Percentiles rank a stretch among this genome's conserved stretches.
These are phyloP conservation scores for Dryobotodes eremita DNA, from an alignment of 2,888 invertebrate genomes.

Conservation along the genomic window DNA sequence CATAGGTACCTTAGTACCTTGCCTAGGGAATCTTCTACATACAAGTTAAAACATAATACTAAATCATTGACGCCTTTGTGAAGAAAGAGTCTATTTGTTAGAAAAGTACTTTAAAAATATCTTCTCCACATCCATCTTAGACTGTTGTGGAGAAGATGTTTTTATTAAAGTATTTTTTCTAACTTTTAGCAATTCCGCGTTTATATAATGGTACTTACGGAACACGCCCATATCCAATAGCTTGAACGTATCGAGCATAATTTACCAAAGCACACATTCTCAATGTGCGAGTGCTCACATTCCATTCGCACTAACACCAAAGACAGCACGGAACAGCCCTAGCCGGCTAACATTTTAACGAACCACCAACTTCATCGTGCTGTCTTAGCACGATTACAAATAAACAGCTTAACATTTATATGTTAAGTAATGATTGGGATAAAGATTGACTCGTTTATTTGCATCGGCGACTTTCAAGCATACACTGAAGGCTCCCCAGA, in stretches of 20 bases:
- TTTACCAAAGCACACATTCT: not conserved
- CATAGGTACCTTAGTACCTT: not conserved
- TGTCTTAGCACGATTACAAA: slow-evolving; percentile 58
- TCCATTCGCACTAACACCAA: not conserved
- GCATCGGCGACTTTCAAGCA: slow-evolving; percentile 69
- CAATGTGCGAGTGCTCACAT: not conserved
- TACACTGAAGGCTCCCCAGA: slow-evolving; percentile 38
- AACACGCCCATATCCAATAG: not conserved
- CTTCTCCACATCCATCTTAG: not conserved
- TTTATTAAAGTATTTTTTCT: too few species aligned
- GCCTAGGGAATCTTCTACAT: not conserved
- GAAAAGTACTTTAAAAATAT: not conserved
- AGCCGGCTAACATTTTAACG: slow-evolving; percentile 35
- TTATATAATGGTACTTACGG: too few species aligned
- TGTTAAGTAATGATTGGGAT: slow-evolving; percentile 67
- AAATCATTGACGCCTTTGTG: not conserved
- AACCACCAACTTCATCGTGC: slow-evolving; percentile 42
- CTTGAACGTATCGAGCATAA: not conserved
- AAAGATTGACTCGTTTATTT: slow-evolving; percentile 66
- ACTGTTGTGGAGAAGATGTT: too few species aligned
- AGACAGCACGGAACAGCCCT: slow-evolving; percentile 22
- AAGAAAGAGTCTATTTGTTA: not conserved
- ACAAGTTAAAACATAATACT: not conserved
- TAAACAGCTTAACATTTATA: slow-evolving; percentile 63
- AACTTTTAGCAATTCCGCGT: too few species aligned